A percentile compares a stretch with the other conserved stretches of the same genome.
Conservation (phyloP, 2,113 vertebrate genomes). For the Hydrolagus affinis region DNA sequence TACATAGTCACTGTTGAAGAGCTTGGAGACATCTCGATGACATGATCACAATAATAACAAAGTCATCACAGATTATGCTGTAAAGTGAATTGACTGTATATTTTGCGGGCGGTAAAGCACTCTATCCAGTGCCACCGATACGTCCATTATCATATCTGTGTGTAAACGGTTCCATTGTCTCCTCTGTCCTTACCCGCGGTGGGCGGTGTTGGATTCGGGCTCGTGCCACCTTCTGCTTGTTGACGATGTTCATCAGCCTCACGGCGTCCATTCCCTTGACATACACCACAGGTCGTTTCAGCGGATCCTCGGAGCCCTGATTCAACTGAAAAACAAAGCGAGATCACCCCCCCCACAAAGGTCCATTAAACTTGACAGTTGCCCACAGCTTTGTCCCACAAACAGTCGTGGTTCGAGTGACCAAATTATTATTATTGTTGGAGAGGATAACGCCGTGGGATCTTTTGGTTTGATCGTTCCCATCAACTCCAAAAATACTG, state of each 20-base stretch:
- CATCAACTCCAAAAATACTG: no score
- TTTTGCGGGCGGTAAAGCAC: not conserved
- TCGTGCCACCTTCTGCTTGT: conserved; percentile 96
- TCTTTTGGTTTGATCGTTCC: no score
- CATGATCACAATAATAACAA: no score
- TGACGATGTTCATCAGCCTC: conserved; percentile 97
- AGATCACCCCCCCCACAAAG: conserved; percentile 34
- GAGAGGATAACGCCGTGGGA: no score
- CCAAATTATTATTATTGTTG: no score
- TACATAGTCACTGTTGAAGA: no score
- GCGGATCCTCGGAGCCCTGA: conserved; percentile 82
- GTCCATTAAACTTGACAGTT: no score
- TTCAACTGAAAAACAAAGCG: conserved; percentile 64
- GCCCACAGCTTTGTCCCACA: no score
- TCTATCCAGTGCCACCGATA: not conserved
- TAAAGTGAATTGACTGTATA: not conserved
- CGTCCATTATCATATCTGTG: not conserved
- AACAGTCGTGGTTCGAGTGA: no score
- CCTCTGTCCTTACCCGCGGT: conserved; percentile 68
- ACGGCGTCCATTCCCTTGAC: conserved; percentile 96
- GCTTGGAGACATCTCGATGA: no score
- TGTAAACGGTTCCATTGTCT: not conserved
- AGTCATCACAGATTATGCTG: no score
- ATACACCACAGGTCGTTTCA: conserved; percentile 93
- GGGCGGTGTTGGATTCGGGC: conserved; percentile 91